Base-by-base conservation (phyloP, 92 coral and sea anemone genomes). In the Isaurus tuberculatus region DNA sequence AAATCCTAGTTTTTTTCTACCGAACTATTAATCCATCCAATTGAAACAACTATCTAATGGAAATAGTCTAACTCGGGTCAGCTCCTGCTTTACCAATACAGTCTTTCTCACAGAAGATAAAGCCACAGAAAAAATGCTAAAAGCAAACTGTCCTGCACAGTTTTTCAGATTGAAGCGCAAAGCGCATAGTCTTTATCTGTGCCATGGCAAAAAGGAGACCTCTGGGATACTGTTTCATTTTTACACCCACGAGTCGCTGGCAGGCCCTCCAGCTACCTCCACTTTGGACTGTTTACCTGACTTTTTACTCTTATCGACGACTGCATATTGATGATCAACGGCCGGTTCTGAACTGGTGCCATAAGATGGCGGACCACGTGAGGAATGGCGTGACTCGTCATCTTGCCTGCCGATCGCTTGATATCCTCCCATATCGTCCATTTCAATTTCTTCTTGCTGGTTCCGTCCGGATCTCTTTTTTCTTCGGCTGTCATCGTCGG, bases 161-260 rank as follows among this genome's bases (percentile, higher is more conserved):
- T n/a, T n/a, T n/a, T n/a, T n/a, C n/a, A n/a, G n/a, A n/a, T n/a
- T n/a, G n/a, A n/a, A n/a, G n/a, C n/a, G n/a, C n/a, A n/a, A n/a
- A n/a, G 46, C 46, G 10, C 46, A 8, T 40, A 40, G 0, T 1
- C 11, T 1, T 40, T 0, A 7, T 40, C 11, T 40, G 46, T 40
- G 46, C 7, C 10, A 40, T 2, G 46, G 46, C 46, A 40, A 8
- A 40, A 40, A 40, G 46, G 69, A 9, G 69, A 29, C 69, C 26
- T 7, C 7, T 3, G 6, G 19, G 26, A 13, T 13, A 55, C 4
- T 30, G 15, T 1, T 28, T 65, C 23, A 22, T 31, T 55, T 19
- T 91, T 69, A 97, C 9, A 97, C 99, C 99, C 99, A 97, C 19
- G 99, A 97, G 70, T 97, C 99, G 26, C 94, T 87, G 29, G 90